phyloP scores from a whole-genome alignment of 2,888 invertebrate species.

The Andrena bucephala region DNA sequence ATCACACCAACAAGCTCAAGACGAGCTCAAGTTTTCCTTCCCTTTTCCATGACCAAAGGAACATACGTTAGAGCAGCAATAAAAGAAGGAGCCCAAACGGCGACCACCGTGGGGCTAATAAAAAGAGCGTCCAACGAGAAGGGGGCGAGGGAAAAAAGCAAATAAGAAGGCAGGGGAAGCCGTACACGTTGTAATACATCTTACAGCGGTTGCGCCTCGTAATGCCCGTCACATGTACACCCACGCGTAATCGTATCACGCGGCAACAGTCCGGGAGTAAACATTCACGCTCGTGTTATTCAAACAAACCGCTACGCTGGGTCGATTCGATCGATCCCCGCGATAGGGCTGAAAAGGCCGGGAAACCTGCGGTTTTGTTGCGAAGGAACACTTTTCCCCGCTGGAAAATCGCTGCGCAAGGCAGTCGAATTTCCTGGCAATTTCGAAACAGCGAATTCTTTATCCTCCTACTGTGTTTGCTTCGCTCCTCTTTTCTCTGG shows the following conservation, averaged over 20 bases:
- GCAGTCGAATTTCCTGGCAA: constrained; percentile 1
- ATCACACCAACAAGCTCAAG: too few species aligned
- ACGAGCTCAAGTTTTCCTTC: too few species aligned
- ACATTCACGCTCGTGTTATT: constrained; percentile 30
- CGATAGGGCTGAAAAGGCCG: background rate
- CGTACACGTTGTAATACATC: constrained; percentile 31
- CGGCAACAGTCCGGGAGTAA: constrained; percentile 47
- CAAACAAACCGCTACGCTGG: constrained; percentile 15
- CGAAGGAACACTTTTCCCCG: background rate
- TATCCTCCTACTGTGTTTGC: background rate
- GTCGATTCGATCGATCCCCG: constrained; percentile 18
- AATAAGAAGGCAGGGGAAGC: constrained; percentile 41
- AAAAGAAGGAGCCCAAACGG: too few species aligned
- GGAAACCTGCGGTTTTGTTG: background rate
- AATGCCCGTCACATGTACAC: constrained; percentile 38
- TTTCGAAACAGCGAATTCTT: background rate
- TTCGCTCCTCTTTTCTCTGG: background rate
- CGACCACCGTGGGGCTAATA: background rate
- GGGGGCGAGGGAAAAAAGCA: background rate
- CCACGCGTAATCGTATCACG: constrained; percentile 48
- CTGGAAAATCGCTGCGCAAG: background rate
- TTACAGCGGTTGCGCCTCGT: constrained; percentile 21
- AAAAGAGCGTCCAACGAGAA: background rate
- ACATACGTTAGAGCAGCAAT: too few species aligned
- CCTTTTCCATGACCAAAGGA: too few species aligned